Evolutionary conservation across 2,113 vertebrate species (phyloP).

Genomic region (Sceloporus tristichus): DNA sequence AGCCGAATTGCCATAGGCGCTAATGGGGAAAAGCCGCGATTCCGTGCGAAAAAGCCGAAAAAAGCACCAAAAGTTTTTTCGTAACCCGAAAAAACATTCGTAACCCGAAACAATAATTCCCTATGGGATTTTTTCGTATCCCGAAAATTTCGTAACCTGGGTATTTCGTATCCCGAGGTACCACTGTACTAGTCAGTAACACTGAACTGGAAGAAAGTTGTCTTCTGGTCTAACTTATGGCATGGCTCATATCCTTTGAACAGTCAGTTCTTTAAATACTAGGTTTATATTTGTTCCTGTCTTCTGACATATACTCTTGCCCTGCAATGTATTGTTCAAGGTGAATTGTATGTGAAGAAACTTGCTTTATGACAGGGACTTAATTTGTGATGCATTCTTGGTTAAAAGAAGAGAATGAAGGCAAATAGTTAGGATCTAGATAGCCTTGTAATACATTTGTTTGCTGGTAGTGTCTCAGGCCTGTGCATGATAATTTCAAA

Average conservation of each 20-base stretch:
- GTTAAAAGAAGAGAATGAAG: background rate
- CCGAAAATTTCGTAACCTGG: no score
- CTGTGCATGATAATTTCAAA: background rate
- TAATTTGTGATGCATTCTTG: background rate
- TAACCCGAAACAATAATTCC: no score
- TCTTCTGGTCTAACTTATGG: background rate
- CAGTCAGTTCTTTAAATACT: background rate
- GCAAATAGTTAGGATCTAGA: background rate
- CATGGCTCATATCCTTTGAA: background rate
- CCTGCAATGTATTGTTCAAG: background rate
- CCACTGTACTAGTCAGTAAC: no score
- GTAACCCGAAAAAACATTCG: no score
- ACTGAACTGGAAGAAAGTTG: background rate
- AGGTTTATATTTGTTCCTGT: background rate
- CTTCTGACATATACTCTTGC: background rate
- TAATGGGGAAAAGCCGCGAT: no score
- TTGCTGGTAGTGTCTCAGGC: background rate
- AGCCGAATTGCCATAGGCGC: no score
- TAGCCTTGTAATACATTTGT: background rate
- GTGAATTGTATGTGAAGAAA: background rate
- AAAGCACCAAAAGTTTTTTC: no score
- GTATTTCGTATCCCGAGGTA: no score
- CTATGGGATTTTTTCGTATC: no score
- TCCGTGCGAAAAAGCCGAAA: no score
- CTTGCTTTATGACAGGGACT: background rate